Evolutionary conservation across 2,113 vertebrate genomes (phyloP).

Genomic region (Hiodon alosoides): DNA sequence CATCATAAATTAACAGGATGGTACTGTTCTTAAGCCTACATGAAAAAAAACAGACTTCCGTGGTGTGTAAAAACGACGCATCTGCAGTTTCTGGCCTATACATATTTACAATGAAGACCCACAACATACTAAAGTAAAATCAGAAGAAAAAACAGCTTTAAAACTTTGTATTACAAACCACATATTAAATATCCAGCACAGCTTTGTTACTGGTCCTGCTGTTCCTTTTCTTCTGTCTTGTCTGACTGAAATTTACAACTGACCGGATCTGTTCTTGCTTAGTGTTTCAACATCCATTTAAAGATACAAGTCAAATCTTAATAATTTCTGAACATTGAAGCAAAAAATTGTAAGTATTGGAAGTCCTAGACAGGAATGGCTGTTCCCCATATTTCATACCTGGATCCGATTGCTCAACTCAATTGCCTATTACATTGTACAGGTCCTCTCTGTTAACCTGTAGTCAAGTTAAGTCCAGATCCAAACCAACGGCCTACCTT

Average conservation of each 20-base stretch:
- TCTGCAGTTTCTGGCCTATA: too few relatives aligned
- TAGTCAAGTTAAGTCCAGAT: neutral
- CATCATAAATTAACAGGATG: too few relatives aligned
- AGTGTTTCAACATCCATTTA: too few relatives aligned
- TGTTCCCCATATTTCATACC: neutral
- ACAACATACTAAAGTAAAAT: too few relatives aligned
- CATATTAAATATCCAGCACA: neutral
- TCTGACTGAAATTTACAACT: neutral
- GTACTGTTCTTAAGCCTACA: too few relatives aligned
- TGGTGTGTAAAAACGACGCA: too few relatives aligned
- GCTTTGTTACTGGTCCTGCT: neutral
- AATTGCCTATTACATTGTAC: neutral
- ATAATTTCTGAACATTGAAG: neutral
- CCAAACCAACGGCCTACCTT: conserved; percentile 68
- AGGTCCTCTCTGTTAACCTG: neutral
- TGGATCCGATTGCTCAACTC: neutral
- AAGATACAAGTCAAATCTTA: neutral
- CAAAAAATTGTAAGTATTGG: neutral
- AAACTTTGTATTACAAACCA: neutral
- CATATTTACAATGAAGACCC: too few relatives aligned
- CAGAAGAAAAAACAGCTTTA: too few relatives aligned
- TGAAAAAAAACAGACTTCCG: too few relatives aligned
- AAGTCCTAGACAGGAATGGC: neutral
- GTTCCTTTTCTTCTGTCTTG: neutral
- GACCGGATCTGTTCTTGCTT: too few relatives aligned